Evolutionary conservation across 2,113 vertebrate genomes (phyloP).

Genomic region (Colistium nudipinnis): DNA sequence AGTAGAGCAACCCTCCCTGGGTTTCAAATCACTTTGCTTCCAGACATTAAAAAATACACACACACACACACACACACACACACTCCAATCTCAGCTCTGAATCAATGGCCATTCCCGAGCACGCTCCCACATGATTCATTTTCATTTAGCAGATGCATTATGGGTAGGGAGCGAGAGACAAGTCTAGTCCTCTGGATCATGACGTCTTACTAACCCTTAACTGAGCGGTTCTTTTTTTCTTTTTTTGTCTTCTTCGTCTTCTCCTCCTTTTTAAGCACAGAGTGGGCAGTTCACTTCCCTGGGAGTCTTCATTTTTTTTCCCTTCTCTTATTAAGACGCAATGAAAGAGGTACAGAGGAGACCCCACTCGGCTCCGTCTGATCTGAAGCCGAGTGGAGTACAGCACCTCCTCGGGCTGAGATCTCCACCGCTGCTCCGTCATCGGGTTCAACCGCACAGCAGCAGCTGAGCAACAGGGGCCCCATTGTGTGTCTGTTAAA

Average conservation of each 20-base stretch:
- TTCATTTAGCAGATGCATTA: constrained; percentile 60
- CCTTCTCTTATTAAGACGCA: constrained; percentile 27
- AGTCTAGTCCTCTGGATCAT: constrained; percentile 22
- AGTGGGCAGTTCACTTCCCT: background rate
- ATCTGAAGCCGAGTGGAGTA: constrained; percentile 17
- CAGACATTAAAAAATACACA: constrained; percentile 10
- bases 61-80: constrained; percentile 4
- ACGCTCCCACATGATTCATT: constrained; percentile 35
- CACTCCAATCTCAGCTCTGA: constrained; percentile 38
- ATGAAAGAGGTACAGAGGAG: background rate
- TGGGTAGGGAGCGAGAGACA: constrained; percentile 29
- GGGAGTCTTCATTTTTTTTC: no score
- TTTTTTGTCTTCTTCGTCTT: no score
- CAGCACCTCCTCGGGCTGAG: background rate
- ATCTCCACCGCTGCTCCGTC: background rate
- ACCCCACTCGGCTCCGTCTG: constrained; percentile 12
- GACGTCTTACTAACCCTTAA: constrained; percentile 43
- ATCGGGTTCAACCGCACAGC: background rate
- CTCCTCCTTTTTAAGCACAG: constrained; percentile 8
- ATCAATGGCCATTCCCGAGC: constrained; percentile 46
- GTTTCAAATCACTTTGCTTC: constrained; percentile 21
- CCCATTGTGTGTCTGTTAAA: no score
- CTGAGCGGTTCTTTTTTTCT: constrained; percentile 16
- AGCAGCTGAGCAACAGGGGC: no score
- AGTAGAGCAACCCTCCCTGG: background rate